Conservation (phyloP, 2,888 invertebrate genomes). For the Gandaritis pyraliata region DNA sequence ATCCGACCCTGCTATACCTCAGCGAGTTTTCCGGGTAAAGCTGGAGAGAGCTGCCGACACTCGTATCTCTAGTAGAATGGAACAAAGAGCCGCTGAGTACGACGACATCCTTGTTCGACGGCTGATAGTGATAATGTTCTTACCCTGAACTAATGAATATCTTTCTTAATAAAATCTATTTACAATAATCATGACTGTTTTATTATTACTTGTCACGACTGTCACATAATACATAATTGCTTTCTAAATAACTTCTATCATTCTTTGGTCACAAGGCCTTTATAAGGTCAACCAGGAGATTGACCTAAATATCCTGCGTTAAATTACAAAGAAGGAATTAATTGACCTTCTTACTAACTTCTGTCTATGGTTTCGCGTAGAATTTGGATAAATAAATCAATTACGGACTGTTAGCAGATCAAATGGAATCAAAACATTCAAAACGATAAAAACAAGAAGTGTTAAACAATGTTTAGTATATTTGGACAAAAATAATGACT, state of each 20-base stretch:
- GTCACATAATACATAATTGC: background rate
- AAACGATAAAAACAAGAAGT: too few relatives aligned
- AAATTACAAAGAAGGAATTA: too few relatives aligned
- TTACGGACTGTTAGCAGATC: too few relatives aligned
- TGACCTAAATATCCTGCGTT: too few relatives aligned
- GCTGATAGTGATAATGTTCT: conserved; percentile 30
- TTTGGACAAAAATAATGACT: background rate
- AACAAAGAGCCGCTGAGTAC: conserved; percentile 77
- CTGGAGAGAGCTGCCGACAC: conserved; percentile 73
- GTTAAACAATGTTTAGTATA: background rate
- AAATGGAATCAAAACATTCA: too few relatives aligned
- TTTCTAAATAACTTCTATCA: background rate
- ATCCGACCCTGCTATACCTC: conserved; percentile 82
- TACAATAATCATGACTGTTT: background rate
- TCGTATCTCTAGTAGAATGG: conserved; percentile 75
- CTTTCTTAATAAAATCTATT: background rate
- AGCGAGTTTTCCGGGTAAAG: conserved; percentile 80
- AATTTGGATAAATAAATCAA: too few relatives aligned
- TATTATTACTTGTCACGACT: background rate
- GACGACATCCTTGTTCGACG: too few relatives aligned
- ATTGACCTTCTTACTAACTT: too few relatives aligned
- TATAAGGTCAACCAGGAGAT: too few relatives aligned
- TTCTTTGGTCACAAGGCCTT: too few relatives aligned
- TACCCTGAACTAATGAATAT: background rate
- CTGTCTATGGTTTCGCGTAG: too few relatives aligned